Conservation (phyloP, 2,888 invertebrate species). For the Caenorhabditis uteleia region DNA sequence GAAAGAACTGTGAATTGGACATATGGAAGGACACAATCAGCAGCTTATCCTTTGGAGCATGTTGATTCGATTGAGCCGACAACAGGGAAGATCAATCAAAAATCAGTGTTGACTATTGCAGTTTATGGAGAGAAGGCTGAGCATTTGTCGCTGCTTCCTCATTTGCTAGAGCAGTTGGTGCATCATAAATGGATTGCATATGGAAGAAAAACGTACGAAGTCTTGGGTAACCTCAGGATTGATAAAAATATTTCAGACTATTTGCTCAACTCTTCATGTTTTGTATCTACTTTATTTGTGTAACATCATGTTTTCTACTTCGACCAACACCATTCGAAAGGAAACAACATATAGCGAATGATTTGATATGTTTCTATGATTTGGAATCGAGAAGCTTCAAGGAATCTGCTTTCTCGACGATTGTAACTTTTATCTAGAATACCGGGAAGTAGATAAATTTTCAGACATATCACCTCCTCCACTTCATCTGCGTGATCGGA, state of each 20-base stretch:
- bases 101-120: slow-evolving; percentile 91
- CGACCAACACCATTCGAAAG: slow-evolving; percentile 77
- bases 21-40: slow-evolving; percentile 88
- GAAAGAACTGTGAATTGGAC: slow-evolving; percentile 97
- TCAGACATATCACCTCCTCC: slow-evolving; percentile 73
- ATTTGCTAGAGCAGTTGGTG: slow-evolving; percentile 59
- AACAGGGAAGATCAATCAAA: slow-evolving; percentile 88
- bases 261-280: slow-evolving; percentile 83
- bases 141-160: slow-evolving; percentile 56
- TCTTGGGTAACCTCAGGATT: too few species aligned
- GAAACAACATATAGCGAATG: slow-evolving; percentile 15
- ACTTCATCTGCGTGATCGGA: slow-evolving; percentile 82
- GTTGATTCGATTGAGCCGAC: slow-evolving; percentile 92
- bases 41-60: slow-evolving; percentile 86
- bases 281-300: slow-evolving; percentile 86
- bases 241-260: slow-evolving; percentile 53
- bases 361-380: slow-evolving; percentile 31
- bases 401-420: slow-evolving; percentile 19
- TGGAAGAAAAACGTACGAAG: slow-evolving; percentile 74
- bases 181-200: slow-evolving; percentile 97
- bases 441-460: slow-evolving; percentile 1
- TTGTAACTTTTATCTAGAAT: slow-evolving; percentile 11
- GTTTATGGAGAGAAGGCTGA: slow-evolving; percentile 75
- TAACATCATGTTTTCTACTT: slow-evolving; percentile 85
- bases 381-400: slow-evolving; percentile 18